Percentiles rank a stretch among this genome's conserved stretches.
phyloP scores from a whole-genome alignment of 2,888 invertebrate genomes.

The Neoascia interrupta region DNA sequence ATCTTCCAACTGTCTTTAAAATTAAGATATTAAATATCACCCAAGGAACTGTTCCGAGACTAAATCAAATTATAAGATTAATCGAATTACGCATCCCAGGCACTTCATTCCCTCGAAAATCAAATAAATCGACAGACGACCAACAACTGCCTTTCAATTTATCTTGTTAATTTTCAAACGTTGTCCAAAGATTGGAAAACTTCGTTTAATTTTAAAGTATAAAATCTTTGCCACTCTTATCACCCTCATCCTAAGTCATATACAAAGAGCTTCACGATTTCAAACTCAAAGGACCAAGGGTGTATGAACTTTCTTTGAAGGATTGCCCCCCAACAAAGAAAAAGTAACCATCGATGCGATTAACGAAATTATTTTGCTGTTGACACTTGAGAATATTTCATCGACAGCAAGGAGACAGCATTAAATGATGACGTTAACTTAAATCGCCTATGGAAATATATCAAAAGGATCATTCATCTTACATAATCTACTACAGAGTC shows the following conservation, averaged over 20 bases:
- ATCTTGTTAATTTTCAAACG: background rate
- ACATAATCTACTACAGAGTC: background rate
- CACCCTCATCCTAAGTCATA: too few relatives aligned
- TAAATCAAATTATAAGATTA: too few relatives aligned
- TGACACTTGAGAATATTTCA: background rate
- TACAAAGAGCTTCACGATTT: too few relatives aligned
- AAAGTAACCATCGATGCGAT: constrained; percentile 7
- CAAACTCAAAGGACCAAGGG: background rate
- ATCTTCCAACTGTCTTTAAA: too few relatives aligned
- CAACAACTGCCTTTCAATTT: background rate
- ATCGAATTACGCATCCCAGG: too few relatives aligned
- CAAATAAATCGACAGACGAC: background rate
- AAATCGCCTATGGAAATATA: background rate
- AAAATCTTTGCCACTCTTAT: too few relatives aligned
- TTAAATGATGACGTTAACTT: background rate
- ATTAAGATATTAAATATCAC: too few relatives aligned
- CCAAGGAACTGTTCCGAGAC: too few relatives aligned
- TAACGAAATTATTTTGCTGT: background rate
- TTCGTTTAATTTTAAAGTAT: background rate
- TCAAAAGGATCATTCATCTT: constrained; percentile 3
- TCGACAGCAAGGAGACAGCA: constrained; percentile 1
- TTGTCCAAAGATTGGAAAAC: background rate
- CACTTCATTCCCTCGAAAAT: background rate
- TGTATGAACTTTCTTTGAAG: too few relatives aligned
- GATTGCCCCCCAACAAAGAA: background rate